phyloP scores from a whole-genome alignment of 1,140 invertebrate species.

The Idris sp. region DNA sequence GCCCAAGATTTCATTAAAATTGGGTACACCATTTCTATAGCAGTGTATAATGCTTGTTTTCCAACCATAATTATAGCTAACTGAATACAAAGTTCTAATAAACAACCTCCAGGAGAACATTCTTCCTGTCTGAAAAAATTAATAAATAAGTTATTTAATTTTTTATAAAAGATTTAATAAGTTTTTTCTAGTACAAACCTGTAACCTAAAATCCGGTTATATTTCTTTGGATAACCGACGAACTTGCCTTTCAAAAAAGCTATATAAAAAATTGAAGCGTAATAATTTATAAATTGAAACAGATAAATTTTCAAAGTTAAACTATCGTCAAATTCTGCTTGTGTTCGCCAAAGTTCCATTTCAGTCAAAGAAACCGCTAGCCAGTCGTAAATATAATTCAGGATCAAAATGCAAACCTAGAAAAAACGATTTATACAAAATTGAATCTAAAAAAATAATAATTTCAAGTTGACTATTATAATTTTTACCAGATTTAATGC shows the following conservation, averaged over 20 bases:
- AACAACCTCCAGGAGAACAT: conserved; percentile 92
- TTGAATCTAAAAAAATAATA: too few species aligned
- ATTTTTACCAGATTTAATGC: conserved; percentile 86
- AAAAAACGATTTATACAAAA: conserved; percentile 22
- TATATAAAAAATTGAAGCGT: conserved; percentile 99
- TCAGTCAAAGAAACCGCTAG: conserved; percentile 95
- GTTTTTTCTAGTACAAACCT: conserved; percentile 38
- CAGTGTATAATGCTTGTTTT: conserved; percentile 95
- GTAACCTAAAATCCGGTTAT: conserved; percentile 86
- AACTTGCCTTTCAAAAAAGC: conserved; percentile 98
- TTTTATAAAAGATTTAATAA: too few species aligned
- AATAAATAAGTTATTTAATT: neutral
- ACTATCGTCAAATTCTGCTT: conserved; percentile 98
- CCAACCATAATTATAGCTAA: conserved; percentile 97
- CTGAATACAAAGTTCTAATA: conserved; percentile 95
- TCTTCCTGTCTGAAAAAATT: conserved; percentile 85
- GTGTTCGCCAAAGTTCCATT: conserved; percentile 94
- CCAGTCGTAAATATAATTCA: conserved; percentile 93
- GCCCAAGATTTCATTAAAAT: conserved; percentile 86
- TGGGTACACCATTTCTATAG: conserved; percentile 88
- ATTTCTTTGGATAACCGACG: conserved; percentile 89
- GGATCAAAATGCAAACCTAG: conserved; percentile 86
- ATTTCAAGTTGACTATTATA: too few species aligned
- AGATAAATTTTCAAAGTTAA: conserved; percentile 98
- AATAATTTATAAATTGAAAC: conserved; percentile 99